phyloP scores from a whole-genome alignment of 2,113 vertebrate species.

The Charina bottae region DNA sequence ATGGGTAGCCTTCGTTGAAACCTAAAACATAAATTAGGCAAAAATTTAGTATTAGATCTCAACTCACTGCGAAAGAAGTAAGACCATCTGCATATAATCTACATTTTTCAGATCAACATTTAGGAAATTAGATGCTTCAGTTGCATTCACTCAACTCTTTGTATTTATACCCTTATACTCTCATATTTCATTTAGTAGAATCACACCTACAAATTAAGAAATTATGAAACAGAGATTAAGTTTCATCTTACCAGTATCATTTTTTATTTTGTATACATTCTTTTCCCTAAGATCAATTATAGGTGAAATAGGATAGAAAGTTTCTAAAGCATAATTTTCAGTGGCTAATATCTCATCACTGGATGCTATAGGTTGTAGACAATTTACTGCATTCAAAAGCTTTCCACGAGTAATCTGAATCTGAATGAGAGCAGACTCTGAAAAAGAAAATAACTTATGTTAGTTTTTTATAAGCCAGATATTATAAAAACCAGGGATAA shows the following conservation, averaged over 20 bases:
- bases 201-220: not conserved
- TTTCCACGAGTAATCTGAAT: conserved; percentile 81
- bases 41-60: not conserved
- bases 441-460: conserved; percentile 28
- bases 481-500: not conserved
- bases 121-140: not conserved
- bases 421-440: conserved; percentile 87
- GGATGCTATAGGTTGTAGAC: conserved; percentile 80
- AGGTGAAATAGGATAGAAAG: conserved; percentile 89
- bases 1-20: conserved; percentile 79
- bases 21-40: conserved; percentile 68
- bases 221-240: not conserved
- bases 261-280: conserved; percentile 77
- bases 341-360: conserved; percentile 81
- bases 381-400: conserved; percentile 76
- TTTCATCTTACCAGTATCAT: conserved; percentile 76
- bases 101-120: not conserved
- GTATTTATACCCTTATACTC: not conserved
- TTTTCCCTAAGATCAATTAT: conserved; percentile 87
- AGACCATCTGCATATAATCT: not conserved
- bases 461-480: not conserved
- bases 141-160: not conserved
- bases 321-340: conserved; percentile 74
- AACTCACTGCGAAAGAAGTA: not conserved
- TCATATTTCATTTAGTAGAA: not conserved